Evolutionary conservation across 2,797 vertebrate species (phyloP).

Genomic region (Brachyalestes nurse): DNA sequence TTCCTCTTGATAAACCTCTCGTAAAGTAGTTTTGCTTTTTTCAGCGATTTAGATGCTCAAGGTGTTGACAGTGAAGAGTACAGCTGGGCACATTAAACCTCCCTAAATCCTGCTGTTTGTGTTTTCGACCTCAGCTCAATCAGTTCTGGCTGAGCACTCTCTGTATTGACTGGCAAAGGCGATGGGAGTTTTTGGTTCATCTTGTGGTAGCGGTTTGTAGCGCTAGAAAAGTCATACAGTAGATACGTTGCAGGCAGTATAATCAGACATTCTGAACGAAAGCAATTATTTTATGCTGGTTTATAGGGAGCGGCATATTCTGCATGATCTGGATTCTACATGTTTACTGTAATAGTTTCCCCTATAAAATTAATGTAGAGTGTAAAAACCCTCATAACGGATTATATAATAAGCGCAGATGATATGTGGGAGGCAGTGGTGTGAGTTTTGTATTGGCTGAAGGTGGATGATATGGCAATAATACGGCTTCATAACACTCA

Average conservation of each 20-base stretch:
- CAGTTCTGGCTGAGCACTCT: not conserved
- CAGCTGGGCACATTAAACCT: not conserved
- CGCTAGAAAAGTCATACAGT: not conserved
- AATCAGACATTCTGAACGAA: not conserved
- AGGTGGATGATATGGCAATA: no score
- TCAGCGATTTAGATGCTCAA: not conserved
- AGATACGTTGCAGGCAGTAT: not conserved
- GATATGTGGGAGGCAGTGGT: not conserved
- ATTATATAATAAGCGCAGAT: not conserved
- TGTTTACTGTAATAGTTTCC: not conserved
- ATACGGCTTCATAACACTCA: no score
- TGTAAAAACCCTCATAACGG: not conserved
- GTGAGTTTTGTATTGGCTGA: no score
- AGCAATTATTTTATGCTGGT: not conserved
- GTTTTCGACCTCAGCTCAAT: not conserved
- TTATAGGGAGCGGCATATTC: not conserved
- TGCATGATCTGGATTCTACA: not conserved
- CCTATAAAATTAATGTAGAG: not conserved
- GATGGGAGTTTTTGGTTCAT: conserved; percentile 5
- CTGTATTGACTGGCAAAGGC: not conserved
- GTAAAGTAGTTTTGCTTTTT: not conserved
- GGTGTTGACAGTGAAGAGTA: not conserved
- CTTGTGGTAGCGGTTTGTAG: not conserved
- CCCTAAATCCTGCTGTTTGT: not conserved
- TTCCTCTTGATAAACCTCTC: not conserved